phyloP scores from a whole-genome alignment of 1,140 invertebrate species.

The Scaptodrosophila lebanonensis region DNA sequence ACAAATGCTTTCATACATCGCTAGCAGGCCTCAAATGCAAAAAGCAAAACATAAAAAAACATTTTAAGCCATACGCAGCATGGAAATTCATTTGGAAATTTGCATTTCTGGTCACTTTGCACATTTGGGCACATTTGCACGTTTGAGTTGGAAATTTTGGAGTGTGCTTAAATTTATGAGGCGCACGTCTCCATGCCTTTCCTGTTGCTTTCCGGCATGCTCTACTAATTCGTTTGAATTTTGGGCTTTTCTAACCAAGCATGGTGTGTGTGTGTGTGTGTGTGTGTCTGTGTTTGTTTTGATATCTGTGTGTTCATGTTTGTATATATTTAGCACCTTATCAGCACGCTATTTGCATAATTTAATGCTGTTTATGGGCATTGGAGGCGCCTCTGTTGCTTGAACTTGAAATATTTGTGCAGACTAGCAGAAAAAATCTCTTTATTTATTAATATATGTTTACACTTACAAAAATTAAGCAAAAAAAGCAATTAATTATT shows the following conservation, averaged over 20 bases:
- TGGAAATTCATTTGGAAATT: constrained; percentile 31
- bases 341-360: constrained; percentile 55
- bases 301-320: constrained; percentile 7
- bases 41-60: background rate
- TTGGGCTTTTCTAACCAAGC: too few relatives aligned
- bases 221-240: constrained; percentile 31
- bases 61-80: constrained; percentile 14
- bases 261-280: constrained; percentile 34
- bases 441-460: too few relatives aligned
- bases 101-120: constrained; percentile 41
- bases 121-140: constrained; percentile 41
- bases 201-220: background rate
- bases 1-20: constrained; percentile 41
- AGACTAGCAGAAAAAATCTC: too few relatives aligned
- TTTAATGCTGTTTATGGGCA: constrained; percentile 20
- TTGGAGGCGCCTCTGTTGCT: too few relatives aligned
- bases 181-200: constrained; percentile 20
- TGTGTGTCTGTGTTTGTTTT: background rate
- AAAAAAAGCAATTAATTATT: too few relatives aligned
- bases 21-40: constrained; percentile 32
- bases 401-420: too few relatives aligned
- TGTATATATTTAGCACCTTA: constrained; percentile 44
- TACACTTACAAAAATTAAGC: too few relatives aligned
- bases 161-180: constrained; percentile 45
- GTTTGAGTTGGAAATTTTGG: constrained; percentile 47